Evolutionary conservation across 2,888 invertebrate species (phyloP).

Genomic region (Mayetiola destructor): DNA sequence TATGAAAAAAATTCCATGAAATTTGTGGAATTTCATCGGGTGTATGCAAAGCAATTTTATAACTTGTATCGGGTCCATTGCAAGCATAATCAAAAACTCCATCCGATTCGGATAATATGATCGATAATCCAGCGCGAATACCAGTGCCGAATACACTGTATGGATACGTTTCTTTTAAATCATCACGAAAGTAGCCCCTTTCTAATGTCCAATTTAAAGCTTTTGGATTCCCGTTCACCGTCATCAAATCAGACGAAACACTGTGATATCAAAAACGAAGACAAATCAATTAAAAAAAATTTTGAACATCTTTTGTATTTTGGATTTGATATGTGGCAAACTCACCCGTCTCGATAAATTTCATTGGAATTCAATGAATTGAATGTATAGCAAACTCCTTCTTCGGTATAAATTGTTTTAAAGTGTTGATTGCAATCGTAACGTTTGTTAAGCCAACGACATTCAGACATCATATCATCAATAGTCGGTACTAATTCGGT

Average conservation of each 20-base stretch:
- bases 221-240: not conserved
- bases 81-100: slow-evolving; percentile 53
- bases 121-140: slow-evolving; percentile 46
- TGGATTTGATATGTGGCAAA: not conserved
- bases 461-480: not conserved
- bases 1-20: slow-evolving; percentile 46
- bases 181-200: slow-evolving; percentile 41
- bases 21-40: slow-evolving; percentile 47
- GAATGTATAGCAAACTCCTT: slow-evolving; percentile 56
- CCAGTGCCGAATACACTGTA: slow-evolving; percentile 51
- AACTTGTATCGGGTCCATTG: slow-evolving; percentile 54
- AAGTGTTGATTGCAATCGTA: not conserved
- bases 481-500: too few species aligned
- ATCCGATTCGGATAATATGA: slow-evolving; percentile 44
- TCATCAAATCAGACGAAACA: not conserved
- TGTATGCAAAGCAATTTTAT: slow-evolving; percentile 45
- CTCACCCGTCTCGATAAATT: slow-evolving; percentile 32
- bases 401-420: slow-evolving; percentile 32
- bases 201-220: slow-evolving; percentile 44
- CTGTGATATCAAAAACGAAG: not conserved
- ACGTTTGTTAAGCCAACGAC: not conserved
- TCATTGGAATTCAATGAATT: slow-evolving; percentile 37
- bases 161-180: slow-evolving; percentile 46
- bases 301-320: not conserved
- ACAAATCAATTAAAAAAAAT: not conserved